Evolutionary conservation across 2,888 invertebrate species (phyloP), one percentile per base, ranked within the genome.

Genomic region (Melolontha melolontha): DNA sequence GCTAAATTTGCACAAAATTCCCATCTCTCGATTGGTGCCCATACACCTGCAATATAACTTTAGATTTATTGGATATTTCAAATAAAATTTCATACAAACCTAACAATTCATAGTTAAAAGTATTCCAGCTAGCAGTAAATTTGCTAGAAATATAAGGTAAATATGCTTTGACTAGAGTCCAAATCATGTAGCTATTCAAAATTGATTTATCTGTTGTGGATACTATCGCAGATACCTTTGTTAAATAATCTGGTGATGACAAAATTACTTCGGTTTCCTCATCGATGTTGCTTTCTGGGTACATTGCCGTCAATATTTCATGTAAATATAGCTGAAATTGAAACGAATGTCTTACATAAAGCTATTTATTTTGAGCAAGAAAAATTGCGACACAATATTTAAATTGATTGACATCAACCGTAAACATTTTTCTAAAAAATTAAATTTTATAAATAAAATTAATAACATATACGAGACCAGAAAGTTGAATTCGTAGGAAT

Each of bases 151-250:
- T 79, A 73, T 87, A 88, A 1, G 87, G 86, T 12, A 87, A 77
- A 77, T 87, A 88, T 50, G 82, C 80, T 27, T 83, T 80, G 1
- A 86, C 85, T 44, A 89, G 78, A 27, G 85, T 84, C 88, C 89
- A 89, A 72, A 88, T 86, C 68, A 87, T 76, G 77, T 88, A 89
- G 75, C 87, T 86, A 78, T 88, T 88, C 73, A 88, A 77, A 10
- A 85, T 85, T 66, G 86, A 77, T 62, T 81, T 77, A 71, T 87
- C 86, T 11, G 86, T 85, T 0, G 85, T 80, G 0, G 86, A 83
- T 22, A 87, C 83, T 12, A 87, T 83, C 65, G 79, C 81, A 6
- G 87, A 85, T 64, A 89, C 80, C 67, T 85, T 83, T 40, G 78
- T 76, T 34, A 89, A 77, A 79, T 88, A 89, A 49, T 85, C 83